Base-by-base conservation (phyloP, 2,888 invertebrate species). In the Papilio elwesi region DNA sequence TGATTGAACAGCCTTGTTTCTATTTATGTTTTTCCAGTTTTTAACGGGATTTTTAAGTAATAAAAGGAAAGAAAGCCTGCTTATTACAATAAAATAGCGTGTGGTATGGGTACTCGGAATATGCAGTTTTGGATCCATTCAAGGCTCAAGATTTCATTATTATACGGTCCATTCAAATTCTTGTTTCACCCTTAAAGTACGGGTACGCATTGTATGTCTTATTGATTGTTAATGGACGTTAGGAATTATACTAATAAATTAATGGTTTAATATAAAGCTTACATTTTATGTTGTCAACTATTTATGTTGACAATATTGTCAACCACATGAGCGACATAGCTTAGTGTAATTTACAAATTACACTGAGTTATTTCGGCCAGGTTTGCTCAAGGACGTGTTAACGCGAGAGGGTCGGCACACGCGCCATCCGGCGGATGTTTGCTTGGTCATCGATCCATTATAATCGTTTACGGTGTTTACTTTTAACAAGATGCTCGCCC, bases 401-500 rank as follows among this genome's bases (percentile, higher is more conserved):
- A 63, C 53, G 43, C 26, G 15, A 26, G 55, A 36, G 36, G 55
- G 36, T 47, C 9, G 64, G 36, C 2, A 36, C 48, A 64, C 47
- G 64, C 15, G 15, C 38, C 64, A 38, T 16, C 15, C 11, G 16
- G 51, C 47, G 13, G 48, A 55, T 55, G 16, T 70, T 70, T 70
- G 11, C 55, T 8, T 11, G 48, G 36, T 51, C 36, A 64, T 55
- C 36, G 70, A 55, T 70, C 48, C 48, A 55, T 65, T 70, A 66
- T 16, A 43, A 66, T 66, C 57, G 13, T 66, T 71, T 57, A 51
- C 49, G 49, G 38, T 71, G 36, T 70, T 63, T 67, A 67, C 38
- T 26, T 26, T 26, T 26, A 1, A 16, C 13, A 38, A 59, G 13
- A 38, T 59, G 38, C 38, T 4, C 11, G n/a, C 13, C n/a, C 5